Evolutionary conservation across 2,888 invertebrate genomes (phyloP).

Genomic region (Malacosoma neustria): DNA sequence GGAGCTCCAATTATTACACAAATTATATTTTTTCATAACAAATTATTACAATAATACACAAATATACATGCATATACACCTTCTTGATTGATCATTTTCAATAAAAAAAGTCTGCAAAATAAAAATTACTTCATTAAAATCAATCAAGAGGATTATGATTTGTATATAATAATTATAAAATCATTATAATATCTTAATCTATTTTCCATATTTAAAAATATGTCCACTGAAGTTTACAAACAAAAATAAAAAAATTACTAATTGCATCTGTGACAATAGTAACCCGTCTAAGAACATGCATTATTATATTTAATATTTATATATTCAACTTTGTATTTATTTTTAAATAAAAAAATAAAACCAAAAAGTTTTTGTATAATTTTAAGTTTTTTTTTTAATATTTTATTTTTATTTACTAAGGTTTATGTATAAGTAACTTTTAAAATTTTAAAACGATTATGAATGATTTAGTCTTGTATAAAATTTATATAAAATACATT

Average conservation of each 20-base stretch:
- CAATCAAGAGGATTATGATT: neutral
- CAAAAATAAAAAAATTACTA: neutral
- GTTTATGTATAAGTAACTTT: too few species aligned
- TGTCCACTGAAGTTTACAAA: neutral
- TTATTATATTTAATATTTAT: neutral
- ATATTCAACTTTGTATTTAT: neutral
- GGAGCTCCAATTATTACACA: neutral
- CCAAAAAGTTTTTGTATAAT: too few species aligned
- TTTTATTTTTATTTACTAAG: too few species aligned
- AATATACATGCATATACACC: neutral
- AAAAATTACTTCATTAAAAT: neutral
- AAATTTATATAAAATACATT: too few species aligned
- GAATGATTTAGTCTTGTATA: too few species aligned
- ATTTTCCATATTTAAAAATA: neutral
- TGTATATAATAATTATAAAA: neutral
- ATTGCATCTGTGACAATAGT: conserved; percentile 19
- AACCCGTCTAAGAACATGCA: neutral
- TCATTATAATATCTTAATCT: neutral
- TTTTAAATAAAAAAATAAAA: too few species aligned
- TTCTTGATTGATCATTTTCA: neutral
- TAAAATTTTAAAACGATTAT: too few species aligned
- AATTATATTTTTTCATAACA: neutral
- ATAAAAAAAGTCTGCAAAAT: neutral
- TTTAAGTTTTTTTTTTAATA: too few species aligned
- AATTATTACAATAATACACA: neutral